Evolutionary conservation across 2,113 vertebrate species (phyloP), one percentile per base, ranked within the genome.

Genomic region (Crypturellus undulatus): DNA sequence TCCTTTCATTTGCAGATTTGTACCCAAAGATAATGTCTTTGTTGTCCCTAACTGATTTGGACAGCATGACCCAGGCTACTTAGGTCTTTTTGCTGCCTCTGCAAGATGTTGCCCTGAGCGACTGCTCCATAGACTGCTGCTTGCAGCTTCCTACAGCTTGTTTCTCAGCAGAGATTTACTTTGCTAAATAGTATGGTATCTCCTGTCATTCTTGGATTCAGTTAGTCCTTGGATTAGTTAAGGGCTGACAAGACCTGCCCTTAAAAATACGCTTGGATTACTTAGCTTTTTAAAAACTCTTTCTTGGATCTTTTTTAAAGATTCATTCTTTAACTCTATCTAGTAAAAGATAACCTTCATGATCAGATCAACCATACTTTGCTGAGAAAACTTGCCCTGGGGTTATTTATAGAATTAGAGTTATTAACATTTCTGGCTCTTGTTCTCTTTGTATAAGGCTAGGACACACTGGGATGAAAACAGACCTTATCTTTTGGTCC

Each of bases 241-340:
- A 49, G 5, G 59, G 24, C 15, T 83, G 26, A 79, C 88, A 34
- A 71, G 85, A 89, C 42, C 28, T 78, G 16, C 9, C 28, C 83
- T 79, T 96, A 90, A 84, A 96, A 87, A 75, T 52, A 52, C 13
- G 14, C 5, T 47, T 92, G 13, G 1, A 56, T 60, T n/a, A 36
- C 34, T 45, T 77, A 58, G 11, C 43, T 82, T 87, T 83, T 93
- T 92, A 38, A 72, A 85, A 83, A 87, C 69, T 73, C 36, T 65
- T 79, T 22, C 45, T 77, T 56, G 65, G 36, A 79, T 94, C 45
- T 67, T 65, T 93, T 68, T 7, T 72, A 91, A 95, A 89, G 52
- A 71, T 32, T 87, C 5, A 4, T 71, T 91, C 70, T 78, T 71
- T 71, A 84, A 38, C 63, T 97, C 62, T 96, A 95, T 94, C 95